phyloP scores from a whole-genome alignment of 2,797 vertebrate species.

The Macrochelys suwanniensis region DNA sequence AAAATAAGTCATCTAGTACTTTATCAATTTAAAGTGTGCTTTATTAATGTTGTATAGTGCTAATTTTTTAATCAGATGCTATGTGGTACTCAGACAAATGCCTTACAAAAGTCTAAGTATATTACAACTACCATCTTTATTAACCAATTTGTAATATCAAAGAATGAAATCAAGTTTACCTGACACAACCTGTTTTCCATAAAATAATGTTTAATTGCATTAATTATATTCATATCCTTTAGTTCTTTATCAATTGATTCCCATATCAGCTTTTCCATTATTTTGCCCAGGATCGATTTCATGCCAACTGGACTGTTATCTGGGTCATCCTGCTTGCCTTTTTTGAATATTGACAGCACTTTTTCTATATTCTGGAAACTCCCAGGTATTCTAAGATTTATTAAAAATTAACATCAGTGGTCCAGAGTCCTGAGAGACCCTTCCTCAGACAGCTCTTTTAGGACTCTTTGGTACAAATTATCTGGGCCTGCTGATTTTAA shows the following conservation, averaged over 20 bases:
- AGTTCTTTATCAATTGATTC: not conserved
- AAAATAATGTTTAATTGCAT: not conserved
- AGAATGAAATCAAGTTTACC: not conserved
- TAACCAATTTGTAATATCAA: not conserved
- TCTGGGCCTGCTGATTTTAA: not conserved
- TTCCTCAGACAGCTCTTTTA: not conserved
- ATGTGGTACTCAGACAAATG: not conserved
- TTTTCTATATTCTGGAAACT: slow-evolving; percentile 29
- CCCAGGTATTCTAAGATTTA: slow-evolving; percentile 18
- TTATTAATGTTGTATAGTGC: not conserved
- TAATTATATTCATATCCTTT: not conserved
- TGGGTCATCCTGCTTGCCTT: slow-evolving; percentile 11
- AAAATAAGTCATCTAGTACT: not conserved
- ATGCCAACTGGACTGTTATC: slow-evolving; percentile 17
- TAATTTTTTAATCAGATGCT: not conserved
- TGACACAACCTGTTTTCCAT: not conserved
- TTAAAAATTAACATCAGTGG: not conserved
- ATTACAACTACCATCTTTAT: not conserved
- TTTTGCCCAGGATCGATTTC: slow-evolving; percentile 22
- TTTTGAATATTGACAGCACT: not conserved
- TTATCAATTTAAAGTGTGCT: not conserved
- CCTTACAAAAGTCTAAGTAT: not conserved
- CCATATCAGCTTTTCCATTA: not conserved
- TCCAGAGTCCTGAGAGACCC: rapidly evolving
- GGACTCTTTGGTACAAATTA: not conserved